phyloP scores from a whole-genome alignment of 2,797 vertebrate species.

The Taeniopygia guttata region DNA sequence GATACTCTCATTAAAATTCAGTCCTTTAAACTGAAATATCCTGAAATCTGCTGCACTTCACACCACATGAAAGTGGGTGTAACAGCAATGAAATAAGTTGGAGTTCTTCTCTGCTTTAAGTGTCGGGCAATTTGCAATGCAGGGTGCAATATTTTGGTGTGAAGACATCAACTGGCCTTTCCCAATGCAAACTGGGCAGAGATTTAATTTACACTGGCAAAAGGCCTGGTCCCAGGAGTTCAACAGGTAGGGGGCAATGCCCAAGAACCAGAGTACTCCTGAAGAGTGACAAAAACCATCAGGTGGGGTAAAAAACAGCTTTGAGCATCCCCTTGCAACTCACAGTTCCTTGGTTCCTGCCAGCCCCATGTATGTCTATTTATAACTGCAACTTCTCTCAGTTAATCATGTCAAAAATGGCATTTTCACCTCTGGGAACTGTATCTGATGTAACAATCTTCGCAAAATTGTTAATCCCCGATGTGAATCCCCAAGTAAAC shows the following conservation, averaged over 20 bases:
- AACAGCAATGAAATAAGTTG: conserved; percentile 38
- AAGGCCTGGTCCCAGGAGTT: not conserved
- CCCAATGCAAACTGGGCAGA: not conserved
- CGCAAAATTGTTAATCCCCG: conserved; percentile 6
- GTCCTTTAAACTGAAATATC: conserved; percentile 46
- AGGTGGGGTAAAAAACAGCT: not conserved
- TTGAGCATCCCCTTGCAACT: not conserved
- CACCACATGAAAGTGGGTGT: conserved; percentile 64
- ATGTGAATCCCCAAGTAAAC: conserved; percentile 38
- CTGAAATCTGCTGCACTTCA: conserved; percentile 59
- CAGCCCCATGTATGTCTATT: not conserved
- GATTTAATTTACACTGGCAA: not conserved
- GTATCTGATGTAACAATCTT: conserved; percentile 9
- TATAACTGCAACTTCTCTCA: conserved; percentile 18
- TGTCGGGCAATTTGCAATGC: conserved; percentile 6
- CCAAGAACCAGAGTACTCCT: not conserved
- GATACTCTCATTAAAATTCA: conserved; percentile 55
- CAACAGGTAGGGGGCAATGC: not conserved
- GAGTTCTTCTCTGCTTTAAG: conserved; percentile 38
- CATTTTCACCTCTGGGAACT: conserved; percentile 24
- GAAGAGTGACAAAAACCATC: not conserved
- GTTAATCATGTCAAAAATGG: conserved; percentile 34
- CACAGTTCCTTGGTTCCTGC: not conserved
- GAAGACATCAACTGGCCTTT: conserved; percentile 1
- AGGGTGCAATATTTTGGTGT: conserved; percentile 11